A percentile compares a stretch with the other conserved stretches of the same genome.
Conservation (phyloP, 2,888 invertebrate species). For the Chymomyza procnemis region DNA sequence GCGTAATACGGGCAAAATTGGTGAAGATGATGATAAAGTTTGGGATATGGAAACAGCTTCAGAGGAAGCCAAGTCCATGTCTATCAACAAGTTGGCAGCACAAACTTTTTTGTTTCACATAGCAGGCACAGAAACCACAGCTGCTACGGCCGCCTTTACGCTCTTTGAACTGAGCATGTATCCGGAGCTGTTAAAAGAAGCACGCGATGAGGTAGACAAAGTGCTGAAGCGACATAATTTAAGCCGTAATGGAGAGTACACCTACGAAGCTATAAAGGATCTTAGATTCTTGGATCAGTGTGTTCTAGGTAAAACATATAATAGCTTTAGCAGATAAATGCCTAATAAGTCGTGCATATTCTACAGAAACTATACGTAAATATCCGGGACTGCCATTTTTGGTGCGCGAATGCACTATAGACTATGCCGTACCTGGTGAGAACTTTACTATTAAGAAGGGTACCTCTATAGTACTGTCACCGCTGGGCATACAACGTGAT, state of each 20-base stretch:
- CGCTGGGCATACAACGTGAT: constrained; percentile 73
- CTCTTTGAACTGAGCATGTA: constrained; percentile 76
- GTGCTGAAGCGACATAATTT: constrained; percentile 64
- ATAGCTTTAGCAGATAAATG: no score
- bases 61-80: constrained; percentile 54
- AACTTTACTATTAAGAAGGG: constrained; percentile 65
- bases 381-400: constrained; percentile 75
- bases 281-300: constrained; percentile 78
- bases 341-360: no score
- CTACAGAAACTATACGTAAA: constrained; percentile 70
- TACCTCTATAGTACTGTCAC: constrained; percentile 65
- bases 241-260: constrained; percentile 33
- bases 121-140: constrained; percentile 78
- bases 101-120: constrained; percentile 76
- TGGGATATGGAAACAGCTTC: constrained; percentile 50
- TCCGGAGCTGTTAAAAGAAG: constrained; percentile 71
- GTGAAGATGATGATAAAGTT: constrained; percentile 47
- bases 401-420: constrained; percentile 69
- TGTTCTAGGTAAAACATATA: constrained; percentile 37
- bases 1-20: constrained; percentile 70
- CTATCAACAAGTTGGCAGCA: constrained; percentile 66
- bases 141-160: constrained; percentile 73
- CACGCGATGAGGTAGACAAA: constrained; percentile 70
- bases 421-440: constrained; percentile 61
- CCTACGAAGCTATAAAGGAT: constrained; percentile 75